Conservation (phyloP, 2,797 vertebrate species). For the Oreochromis mossambicus region DNA sequence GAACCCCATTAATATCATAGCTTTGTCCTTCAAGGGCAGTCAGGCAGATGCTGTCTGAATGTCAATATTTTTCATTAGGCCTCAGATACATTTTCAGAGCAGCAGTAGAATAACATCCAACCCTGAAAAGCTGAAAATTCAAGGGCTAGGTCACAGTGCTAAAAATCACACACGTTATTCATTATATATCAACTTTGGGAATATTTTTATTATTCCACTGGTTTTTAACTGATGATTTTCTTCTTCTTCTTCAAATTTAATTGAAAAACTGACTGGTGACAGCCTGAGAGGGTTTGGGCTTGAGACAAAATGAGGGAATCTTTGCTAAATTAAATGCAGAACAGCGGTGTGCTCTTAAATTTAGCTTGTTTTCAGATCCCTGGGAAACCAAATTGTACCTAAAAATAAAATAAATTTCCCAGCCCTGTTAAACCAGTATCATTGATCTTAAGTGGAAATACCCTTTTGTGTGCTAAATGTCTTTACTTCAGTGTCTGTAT, state of each 20-base stretch:
- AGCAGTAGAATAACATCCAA: background rate
- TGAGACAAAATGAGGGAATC: background rate
- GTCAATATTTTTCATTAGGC: constrained; percentile 42
- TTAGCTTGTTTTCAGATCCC: background rate
- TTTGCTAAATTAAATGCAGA: background rate
- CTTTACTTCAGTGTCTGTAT: background rate
- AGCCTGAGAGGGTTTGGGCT: background rate
- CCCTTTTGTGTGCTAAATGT: background rate
- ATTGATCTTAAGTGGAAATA: background rate
- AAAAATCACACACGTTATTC: background rate
- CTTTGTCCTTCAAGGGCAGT: constrained; percentile 39
- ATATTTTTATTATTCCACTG: background rate
- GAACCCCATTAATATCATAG: background rate
- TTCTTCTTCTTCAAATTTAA: background rate
- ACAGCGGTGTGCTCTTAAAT: background rate
- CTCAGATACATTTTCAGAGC: background rate
- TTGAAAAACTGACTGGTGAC: background rate
- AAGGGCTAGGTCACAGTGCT: background rate
- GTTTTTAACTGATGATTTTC: background rate
- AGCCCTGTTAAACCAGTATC: background rate
- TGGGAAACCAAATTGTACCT: background rate
- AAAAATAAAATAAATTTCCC: background rate
- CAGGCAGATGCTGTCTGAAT: background rate
- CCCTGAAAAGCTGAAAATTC: background rate
- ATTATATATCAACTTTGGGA: background rate